Conservation (phyloP, 2,797 vertebrate species). For the Poecilia velifera region DNA sequence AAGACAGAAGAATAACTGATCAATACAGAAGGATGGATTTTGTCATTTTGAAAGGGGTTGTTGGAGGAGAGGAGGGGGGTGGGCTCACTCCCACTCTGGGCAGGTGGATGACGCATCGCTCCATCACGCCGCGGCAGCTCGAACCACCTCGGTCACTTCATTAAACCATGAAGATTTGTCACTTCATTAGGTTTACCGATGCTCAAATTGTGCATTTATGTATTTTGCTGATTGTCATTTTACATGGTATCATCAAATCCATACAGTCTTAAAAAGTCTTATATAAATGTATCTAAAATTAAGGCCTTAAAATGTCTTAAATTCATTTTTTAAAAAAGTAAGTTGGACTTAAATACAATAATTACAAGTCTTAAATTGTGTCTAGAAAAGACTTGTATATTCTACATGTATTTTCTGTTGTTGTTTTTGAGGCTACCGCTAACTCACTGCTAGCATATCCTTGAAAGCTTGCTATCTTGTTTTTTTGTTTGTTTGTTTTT, state of each 20-base stretch:
- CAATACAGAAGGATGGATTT: conserved; percentile 85
- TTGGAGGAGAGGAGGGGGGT: conserved; percentile 63
- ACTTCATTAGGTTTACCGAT: conserved; percentile 38
- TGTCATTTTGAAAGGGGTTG: conserved; percentile 83
- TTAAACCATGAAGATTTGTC: conserved; percentile 39
- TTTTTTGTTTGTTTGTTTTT: too few species aligned
- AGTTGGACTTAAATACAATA: too few species aligned
- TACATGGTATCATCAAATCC: conserved; percentile 36
- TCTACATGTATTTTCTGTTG: too few species aligned
- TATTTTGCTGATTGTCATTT: conserved; percentile 55
- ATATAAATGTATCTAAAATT: too few species aligned
- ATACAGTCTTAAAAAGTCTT: too few species aligned
- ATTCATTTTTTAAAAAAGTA: too few species aligned
- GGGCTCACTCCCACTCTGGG: conserved; percentile 60
- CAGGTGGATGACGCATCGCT: conserved; percentile 48
- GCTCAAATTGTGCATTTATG: conserved; percentile 34
- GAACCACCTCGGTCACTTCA: conserved; percentile 21
- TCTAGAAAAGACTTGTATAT: too few species aligned
- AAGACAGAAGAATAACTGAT: conserved; percentile 86
- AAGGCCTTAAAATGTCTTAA: too few species aligned
- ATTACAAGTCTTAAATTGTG: too few species aligned
- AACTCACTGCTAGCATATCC: too few species aligned
- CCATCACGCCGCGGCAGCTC: conserved; percentile 46
- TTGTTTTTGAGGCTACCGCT: too few species aligned
- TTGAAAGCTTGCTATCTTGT: too few species aligned